These are phyloP conservation scores for Antheraea pernyi DNA, from an alignment of 1,140 invertebrate genomes.

Conservation along the genomic window DNA sequence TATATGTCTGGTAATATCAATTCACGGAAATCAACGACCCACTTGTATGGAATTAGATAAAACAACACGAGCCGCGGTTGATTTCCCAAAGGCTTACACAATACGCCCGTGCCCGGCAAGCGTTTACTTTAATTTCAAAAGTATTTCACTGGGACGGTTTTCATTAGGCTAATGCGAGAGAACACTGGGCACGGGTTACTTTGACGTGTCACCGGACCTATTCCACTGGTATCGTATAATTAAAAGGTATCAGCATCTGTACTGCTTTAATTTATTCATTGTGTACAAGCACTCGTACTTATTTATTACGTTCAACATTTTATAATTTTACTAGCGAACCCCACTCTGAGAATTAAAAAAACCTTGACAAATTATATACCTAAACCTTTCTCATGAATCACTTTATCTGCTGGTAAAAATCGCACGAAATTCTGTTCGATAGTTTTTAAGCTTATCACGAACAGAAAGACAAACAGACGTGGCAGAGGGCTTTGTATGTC, in stretches of 20 bases:
- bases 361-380: too few species aligned
- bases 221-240: slow-evolving; percentile 10
- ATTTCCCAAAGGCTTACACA: slow-evolving; percentile 37
- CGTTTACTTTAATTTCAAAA: slow-evolving; percentile 43
- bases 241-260: neutral
- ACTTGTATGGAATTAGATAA: slow-evolving; percentile 32
- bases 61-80: slow-evolving; percentile 31
- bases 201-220: slow-evolving; percentile 17
- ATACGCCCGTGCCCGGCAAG: slow-evolving; percentile 24
- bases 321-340: too few species aligned
- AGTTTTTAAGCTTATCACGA: too few species aligned
- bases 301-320: too few species aligned
- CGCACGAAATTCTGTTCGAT: too few species aligned
- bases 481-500: too few species aligned
- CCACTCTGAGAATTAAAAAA: too few species aligned
- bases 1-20: slow-evolving; percentile 10
- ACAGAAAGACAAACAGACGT: too few species aligned
- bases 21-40: slow-evolving; percentile 18
- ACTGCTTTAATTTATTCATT: too few species aligned
- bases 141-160: slow-evolving; percentile 37
- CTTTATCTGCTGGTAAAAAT: too few species aligned
- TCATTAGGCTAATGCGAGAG: slow-evolving; percentile 37
- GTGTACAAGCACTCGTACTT: too few species aligned
- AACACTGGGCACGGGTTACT: slow-evolving; percentile 23
- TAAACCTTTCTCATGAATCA: too few species aligned